Base-by-base conservation (phyloP, 53 echinoderm and acorn worm species). In the Temnopleurus reevesii region DNA sequence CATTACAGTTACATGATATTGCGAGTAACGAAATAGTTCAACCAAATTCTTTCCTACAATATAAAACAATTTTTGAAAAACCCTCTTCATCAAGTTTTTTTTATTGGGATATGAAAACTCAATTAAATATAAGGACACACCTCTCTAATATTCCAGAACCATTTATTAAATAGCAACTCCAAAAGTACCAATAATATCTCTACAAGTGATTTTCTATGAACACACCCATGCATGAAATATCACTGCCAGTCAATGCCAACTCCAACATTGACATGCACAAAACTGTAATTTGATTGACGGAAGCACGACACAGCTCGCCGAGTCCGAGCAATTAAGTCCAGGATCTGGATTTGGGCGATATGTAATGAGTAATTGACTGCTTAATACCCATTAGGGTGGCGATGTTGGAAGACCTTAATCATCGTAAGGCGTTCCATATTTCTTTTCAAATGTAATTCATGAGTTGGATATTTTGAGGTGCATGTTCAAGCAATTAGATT, bases 361-460 rank as follows among this genome's bases (percentile, higher is more conserved):
- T 71, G 71, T 38, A 71, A 43, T 71, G 71, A 71, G 71, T 71
- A 71, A 71, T 71, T 71, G 71, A 71, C 71, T 38, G 41, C 71
- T 71, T 71, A 71, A 71, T 71, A 71, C 43, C 41, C 41, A 71
- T 71, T n/a, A 71, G 71, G 38, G 41, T 71, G 71, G 31, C 10
- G 18, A 15, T n/a, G n/a, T n/a, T 71, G 71, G 17, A 71, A 71
- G 9, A n/a, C 1, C 21, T 71, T 71, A 41, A 71, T 71, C 41
- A 71, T 71, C 41, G 13, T 71, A 41, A 38, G 71, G 43, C 41
- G 38, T 71, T n/a, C 6, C 19, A 64, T 43, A 15, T 71, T 71
- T 71, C 12, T 5, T 15, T 17, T 34, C 6, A 71, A 71, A 41
- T 18, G 19, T 71, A 41, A 19, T 38, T 41, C 38, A 71, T 71